phyloP scores from a whole-genome alignment of 2,797 vertebrate genomes.

The Hyperoplus immaculatus region DNA sequence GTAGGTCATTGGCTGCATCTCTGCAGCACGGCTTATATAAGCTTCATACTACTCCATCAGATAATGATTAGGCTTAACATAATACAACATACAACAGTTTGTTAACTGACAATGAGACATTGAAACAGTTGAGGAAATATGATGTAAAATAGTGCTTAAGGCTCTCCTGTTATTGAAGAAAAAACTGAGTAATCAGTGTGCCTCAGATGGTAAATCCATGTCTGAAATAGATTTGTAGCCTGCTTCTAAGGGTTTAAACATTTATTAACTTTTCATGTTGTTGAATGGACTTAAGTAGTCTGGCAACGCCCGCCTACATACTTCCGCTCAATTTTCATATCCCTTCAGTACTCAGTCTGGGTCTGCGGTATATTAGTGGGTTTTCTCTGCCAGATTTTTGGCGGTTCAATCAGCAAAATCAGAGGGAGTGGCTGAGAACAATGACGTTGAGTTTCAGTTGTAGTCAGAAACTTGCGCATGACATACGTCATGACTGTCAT shows the following conservation, averaged over 20 bases:
- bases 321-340: no score
- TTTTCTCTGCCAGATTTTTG: no score
- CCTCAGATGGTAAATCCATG: slow-evolving; percentile 18
- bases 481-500: no score
- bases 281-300: not conserved
- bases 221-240: slow-evolving; percentile 14
- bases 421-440: no score
- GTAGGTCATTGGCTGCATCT: not conserved
- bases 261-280: slow-evolving; percentile 3
- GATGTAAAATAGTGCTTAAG: slow-evolving; percentile 34
- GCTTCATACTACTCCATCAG: not conserved
- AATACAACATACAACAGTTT: not conserved
- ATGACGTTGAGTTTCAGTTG: no score
- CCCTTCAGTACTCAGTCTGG: no score
- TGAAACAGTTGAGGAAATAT: slow-evolving; percentile 11
- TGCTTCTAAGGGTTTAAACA: slow-evolving; percentile 14
- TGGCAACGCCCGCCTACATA: no score
- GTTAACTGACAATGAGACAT: not conserved
- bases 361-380: no score
- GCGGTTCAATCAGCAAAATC: no score
- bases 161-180: slow-evolving; percentile 26
- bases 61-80: slow-evolving; percentile 1
- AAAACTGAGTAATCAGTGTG: slow-evolving; percentile 28
- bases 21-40: slow-evolving; percentile 7
- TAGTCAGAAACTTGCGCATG: no score